Evolutionary conservation across 2,888 invertebrate species (phyloP).

Genomic region (Nymphalis c-album): DNA sequence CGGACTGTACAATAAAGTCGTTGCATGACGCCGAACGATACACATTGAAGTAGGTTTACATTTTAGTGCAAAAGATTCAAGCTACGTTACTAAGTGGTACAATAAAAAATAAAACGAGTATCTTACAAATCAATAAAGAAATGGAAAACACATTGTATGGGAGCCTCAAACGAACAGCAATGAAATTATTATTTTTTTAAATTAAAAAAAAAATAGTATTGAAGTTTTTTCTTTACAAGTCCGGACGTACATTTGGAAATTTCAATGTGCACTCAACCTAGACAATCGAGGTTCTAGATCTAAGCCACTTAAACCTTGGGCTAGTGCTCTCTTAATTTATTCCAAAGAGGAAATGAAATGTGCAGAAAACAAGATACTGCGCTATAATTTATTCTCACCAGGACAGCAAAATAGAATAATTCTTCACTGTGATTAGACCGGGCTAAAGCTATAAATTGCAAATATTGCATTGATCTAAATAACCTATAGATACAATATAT

Average conservation of each 20-base stretch:
- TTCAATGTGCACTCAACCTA: slow-evolving; percentile 24
- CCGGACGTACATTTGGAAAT: slow-evolving; percentile 15
- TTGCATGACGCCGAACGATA: background rate
- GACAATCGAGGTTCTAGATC: slow-evolving; percentile 24
- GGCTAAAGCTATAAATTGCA: slow-evolving; percentile 1
- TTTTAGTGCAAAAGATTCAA: background rate
- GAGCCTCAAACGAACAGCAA: no score
- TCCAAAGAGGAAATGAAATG: slow-evolving; percentile 33
- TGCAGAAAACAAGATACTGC: slow-evolving; percentile 27
- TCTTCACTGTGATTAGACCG: background rate
- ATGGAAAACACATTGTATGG: no score
- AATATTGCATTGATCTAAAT: background rate
- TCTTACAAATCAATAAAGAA: no score
- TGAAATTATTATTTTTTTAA: no score
- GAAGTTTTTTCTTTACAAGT: background rate
- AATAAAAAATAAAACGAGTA: no score
- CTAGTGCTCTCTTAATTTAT: slow-evolving; percentile 28
- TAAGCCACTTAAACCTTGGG: slow-evolving; percentile 25
- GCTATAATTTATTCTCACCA: slow-evolving; percentile 7
- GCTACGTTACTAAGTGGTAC: no score
- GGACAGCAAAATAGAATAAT: slow-evolving; percentile 6
- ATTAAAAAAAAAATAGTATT: background rate
- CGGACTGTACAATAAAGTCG: background rate
- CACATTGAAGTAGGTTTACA: background rate
- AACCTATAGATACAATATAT: background rate